Base-by-base conservation (phyloP, 1,140 invertebrate species). In the Ganaspis sp. region DNA sequence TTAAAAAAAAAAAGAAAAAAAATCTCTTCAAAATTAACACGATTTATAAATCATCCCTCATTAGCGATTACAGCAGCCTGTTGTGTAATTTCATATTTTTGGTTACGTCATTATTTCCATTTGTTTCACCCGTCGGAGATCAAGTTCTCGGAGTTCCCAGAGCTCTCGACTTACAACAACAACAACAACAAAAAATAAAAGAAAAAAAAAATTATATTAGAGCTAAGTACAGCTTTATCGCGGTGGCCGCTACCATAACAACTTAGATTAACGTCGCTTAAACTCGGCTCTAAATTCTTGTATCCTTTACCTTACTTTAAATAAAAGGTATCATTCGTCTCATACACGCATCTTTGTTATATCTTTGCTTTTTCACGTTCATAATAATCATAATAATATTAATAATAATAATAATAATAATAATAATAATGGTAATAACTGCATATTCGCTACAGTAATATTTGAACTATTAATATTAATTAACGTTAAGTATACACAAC, bases 401-500 rank as follows among this genome's bases (percentile, higher is more conserved):
- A 49, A 73, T 73, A 73, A 74, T 74, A 29, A 37, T 69, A 69
- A 74, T 74, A 69, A 64, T 74, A 71, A 71, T 71, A 79, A 79
- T 72, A 78, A 81, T 81, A 73, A 79, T 81, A 81, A 83, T 85
- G 76, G 79, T 84, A 84, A 84, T 85, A 85, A 85, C 79, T 84
- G 84, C 79, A 73, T 81, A 81, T 69, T 85, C 77, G 80, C 83
- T 86, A 86, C 81, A 81, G 80, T 87, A 89, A 83, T 88, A 88
- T 85, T 86, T 87, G 79, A 87, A 88, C 85, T 88, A 89, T 87
- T 83, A 89, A 88, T 90, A 87, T 89, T 84, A 87, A 87, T 87
- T 87, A 90, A 89, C 84, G 84, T 90, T 90, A 90, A 91, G 87
- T 90, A 90, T 91, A 90, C 88, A 90, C 89, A 91, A 89, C 87